phyloP scores from a whole-genome alignment of 2,797 vertebrate genomes.

The Zenarchopterus dispar region DNA sequence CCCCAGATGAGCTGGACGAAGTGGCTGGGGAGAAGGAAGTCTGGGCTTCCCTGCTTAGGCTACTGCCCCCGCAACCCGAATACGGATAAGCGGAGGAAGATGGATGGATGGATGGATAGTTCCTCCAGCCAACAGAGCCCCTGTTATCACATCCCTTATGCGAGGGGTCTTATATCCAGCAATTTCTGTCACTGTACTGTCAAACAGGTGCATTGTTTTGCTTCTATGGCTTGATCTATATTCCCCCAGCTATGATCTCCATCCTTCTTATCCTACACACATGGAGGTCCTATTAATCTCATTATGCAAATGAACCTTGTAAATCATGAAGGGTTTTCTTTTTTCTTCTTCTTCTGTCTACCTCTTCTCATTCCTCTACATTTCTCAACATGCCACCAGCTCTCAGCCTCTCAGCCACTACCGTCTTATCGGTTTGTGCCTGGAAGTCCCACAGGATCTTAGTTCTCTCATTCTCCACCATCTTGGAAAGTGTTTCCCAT shows the following conservation, averaged over 20 bases:
- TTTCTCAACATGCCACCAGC: slow-evolving; percentile 59
- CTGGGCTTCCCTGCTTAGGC: too few species aligned
- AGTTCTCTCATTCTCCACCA: too few species aligned
- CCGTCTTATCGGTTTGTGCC: too few species aligned
- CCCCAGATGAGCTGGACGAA: too few species aligned
- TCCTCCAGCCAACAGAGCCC: slow-evolving; percentile 14
- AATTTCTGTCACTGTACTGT: slow-evolving; percentile 47
- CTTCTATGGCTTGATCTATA: slow-evolving; percentile 50
- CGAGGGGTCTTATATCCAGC: slow-evolving; percentile 17
- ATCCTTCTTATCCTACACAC: slow-evolving; percentile 5
- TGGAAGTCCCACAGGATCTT: too few species aligned
- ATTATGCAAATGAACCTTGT: slow-evolving; percentile 81
- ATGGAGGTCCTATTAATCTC: slow-evolving; percentile 80
- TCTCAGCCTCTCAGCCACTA: slow-evolving; percentile 24
- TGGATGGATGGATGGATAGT: too few species aligned
- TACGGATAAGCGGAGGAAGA: too few species aligned
- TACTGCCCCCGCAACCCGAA: too few species aligned
- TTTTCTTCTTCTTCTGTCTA: background rate
- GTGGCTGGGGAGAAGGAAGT: too few species aligned
- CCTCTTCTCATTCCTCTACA: slow-evolving; percentile 55
- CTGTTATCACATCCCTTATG: slow-evolving; percentile 26
- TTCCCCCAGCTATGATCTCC: slow-evolving; percentile 26
- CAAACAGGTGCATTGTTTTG: slow-evolving; percentile 71
- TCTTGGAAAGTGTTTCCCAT: too few species aligned
- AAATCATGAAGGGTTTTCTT: slow-evolving; percentile 57